Percentiles rank a stretch among this genome's conserved stretches.
phyloP scores from a whole-genome alignment of 2,113 vertebrate species.

The Candoia aspera region DNA sequence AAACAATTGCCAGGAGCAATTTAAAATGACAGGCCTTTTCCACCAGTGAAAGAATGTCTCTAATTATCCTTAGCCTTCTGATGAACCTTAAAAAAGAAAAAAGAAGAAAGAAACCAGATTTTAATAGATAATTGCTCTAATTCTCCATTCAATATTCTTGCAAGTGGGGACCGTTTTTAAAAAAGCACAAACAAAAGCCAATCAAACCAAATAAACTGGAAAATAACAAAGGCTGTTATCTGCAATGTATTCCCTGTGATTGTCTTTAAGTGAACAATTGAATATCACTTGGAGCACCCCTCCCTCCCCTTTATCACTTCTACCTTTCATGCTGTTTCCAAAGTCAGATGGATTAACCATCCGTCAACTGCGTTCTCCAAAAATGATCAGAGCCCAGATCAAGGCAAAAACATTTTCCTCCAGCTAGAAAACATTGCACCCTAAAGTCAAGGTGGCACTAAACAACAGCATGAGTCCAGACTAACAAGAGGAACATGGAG shows the following conservation, averaged over 20 bases:
- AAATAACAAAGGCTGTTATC: neutral
- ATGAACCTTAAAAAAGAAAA: conserved; percentile 17
- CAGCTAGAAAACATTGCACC: too few species aligned
- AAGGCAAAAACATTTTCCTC: neutral
- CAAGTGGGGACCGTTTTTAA: neutral
- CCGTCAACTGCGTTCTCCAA: neutral
- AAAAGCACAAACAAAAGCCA: neutral
- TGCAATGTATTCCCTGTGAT: neutral
- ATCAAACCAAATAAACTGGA: neutral
- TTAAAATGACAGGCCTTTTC: conserved; percentile 23
- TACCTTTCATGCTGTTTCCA: neutral
- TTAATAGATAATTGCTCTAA: conserved; percentile 17
- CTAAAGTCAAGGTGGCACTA: neutral
- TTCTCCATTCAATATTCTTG: conserved; percentile 20
- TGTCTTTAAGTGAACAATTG: conserved; percentile 37
- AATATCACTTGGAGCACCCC: neutral
- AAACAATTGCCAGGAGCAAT: conserved; percentile 11
- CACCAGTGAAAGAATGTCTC: conserved; percentile 17
- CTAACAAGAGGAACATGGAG: neutral
- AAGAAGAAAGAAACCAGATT: conserved; percentile 9
- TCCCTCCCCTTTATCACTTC: neutral
- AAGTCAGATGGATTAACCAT: conserved; percentile 43
- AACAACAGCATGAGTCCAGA: neutral
- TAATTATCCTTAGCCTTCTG: conserved; percentile 9
- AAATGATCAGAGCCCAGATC: neutral